phyloP scores from a whole-genome alignment of 2,113 vertebrate species.

The Eidolon helvum region DNA sequence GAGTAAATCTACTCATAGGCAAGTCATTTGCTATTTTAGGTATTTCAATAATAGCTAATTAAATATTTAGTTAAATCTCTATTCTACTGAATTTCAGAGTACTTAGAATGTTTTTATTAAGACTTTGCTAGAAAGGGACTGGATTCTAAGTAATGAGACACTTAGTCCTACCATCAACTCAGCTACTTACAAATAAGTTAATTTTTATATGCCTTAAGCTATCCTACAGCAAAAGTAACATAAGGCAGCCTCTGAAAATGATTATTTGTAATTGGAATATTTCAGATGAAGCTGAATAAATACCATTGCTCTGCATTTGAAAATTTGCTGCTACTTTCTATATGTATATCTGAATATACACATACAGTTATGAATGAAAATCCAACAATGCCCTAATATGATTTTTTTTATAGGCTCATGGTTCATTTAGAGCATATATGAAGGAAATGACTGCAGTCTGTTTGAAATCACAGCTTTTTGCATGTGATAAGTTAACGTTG shows the following conservation, averaged over 20 bases:
- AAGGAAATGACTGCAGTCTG: background rate
- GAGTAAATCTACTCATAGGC: background rate
- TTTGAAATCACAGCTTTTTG: background rate
- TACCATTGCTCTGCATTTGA: conserved; percentile 11
- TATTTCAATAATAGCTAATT: background rate
- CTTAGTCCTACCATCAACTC: background rate
- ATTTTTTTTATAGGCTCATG: background rate
- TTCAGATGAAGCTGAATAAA: background rate
- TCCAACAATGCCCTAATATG: background rate
- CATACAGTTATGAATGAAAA: background rate
- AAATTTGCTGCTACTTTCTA: background rate
- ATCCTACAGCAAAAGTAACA: background rate
- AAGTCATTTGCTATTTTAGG: conserved; percentile 41
- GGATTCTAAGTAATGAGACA: background rate
- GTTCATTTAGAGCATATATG: background rate
- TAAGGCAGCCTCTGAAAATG: conserved; percentile 2
- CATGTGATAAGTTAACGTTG: background rate
- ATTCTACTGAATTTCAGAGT: conserved; percentile 18
- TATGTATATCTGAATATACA: background rate
- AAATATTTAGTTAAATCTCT: background rate
- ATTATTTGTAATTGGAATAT: conserved; percentile 12
- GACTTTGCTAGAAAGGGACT: background rate
- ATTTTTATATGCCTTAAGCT: conserved; percentile 37
- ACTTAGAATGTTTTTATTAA: background rate
- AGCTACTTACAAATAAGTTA: background rate